Base-by-base conservation (phyloP, 2,797 vertebrate genomes). In the Chaenodraco wilsoni region DNA sequence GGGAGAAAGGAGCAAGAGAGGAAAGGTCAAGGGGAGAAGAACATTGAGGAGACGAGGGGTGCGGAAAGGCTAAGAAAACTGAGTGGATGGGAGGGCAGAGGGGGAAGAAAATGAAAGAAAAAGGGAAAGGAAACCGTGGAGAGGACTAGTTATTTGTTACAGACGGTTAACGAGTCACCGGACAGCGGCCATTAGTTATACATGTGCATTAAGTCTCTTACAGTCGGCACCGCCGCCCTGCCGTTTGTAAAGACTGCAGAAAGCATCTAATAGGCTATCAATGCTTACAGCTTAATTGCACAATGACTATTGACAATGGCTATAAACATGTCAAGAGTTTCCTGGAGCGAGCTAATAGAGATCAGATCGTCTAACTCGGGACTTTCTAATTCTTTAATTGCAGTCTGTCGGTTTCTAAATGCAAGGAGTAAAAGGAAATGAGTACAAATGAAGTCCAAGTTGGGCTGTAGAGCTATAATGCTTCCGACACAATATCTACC, bases 261-360 rank as follows among this genome's bases (percentile, higher is more conserved):
- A 90, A 86, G 85, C 82, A 85, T 92, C 95, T 96, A 96, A 97
- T 95, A 94, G 95, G 89, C 94, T 94, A 95, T 96, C 95, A 90
- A 94, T 95, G 95, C 94, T 82, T 95, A 95, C 95, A 93, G 94
- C 95, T 95, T 97, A 96, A 96, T 96, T 96, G 96, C 92, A 92
- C 94, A 96, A 95, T 94, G 93, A 95, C 93, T 96, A 96, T 96
- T 95, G 96, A 96, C 95, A 95, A 88, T 92, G 90, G 93, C 95
- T 96, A 96, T 97, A 96, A 97, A 97, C 94, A 96, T 94, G 93
- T 94, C 92, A 84, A 70, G 92, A 93, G 94, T 96, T 96, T 95
- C 95, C 94, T 94, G 93, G 94, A 94, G 95, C 90, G 87, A 94
- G 94, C 91, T 95, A 96, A 97, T 96, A 94, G 94, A 96, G 94